A percentile compares a stretch with the other conserved stretches of the same genome.
These are phyloP conservation scores for Dolichopus griseipennis DNA, from an alignment of 2,888 invertebrate species.

Conservation along the genomic window DNA sequence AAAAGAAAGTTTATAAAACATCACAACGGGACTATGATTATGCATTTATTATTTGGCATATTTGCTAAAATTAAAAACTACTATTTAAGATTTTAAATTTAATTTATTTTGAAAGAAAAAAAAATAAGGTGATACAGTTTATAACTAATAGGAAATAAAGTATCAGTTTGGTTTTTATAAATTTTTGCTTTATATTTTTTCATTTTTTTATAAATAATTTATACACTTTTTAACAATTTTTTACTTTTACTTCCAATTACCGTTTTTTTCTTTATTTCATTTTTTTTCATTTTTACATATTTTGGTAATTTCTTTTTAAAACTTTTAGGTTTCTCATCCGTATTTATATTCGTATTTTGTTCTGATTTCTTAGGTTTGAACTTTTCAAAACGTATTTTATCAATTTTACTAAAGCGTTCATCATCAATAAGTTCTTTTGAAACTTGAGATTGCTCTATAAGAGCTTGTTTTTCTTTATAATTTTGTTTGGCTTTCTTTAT, in stretches of 20 bases:
- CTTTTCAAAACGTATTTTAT: slow-evolving; percentile 31
- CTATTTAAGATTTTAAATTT: neutral
- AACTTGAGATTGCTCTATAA: slow-evolving; percentile 19
- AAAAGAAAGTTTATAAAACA: too few relatives aligned
- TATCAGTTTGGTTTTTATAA: slow-evolving; percentile 21
- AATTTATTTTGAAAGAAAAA: neutral
- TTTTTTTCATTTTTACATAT: slow-evolving; percentile 11
- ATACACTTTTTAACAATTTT: neutral
- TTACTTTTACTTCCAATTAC: slow-evolving; percentile 15
- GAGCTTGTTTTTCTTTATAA: slow-evolving; percentile 27
- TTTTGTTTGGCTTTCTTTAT: slow-evolving; percentile 33
- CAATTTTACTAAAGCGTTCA: slow-evolving; percentile 37
- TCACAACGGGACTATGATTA: neutral
- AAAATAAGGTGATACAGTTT: slow-evolving; percentile 12
- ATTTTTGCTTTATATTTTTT: slow-evolving; percentile 1
- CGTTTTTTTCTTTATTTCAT: slow-evolving; percentile 9
- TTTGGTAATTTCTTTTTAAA: slow-evolving; percentile 5
- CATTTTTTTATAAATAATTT: neutral
- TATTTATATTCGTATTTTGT: slow-evolving; percentile 9
- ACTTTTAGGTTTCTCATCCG: slow-evolving; percentile 9
- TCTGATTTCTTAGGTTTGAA: slow-evolving; percentile 19
- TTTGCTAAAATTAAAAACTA: neutral
- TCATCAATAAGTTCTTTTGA: slow-evolving; percentile 30
- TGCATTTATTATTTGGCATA: neutral
- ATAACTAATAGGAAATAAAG: slow-evolving; percentile 19